A percentile compares a stretch with the other conserved stretches of the same genome.
Evolutionary conservation across 2,888 invertebrate species (phyloP).

Genomic region (Drosophila buzzatii): DNA sequence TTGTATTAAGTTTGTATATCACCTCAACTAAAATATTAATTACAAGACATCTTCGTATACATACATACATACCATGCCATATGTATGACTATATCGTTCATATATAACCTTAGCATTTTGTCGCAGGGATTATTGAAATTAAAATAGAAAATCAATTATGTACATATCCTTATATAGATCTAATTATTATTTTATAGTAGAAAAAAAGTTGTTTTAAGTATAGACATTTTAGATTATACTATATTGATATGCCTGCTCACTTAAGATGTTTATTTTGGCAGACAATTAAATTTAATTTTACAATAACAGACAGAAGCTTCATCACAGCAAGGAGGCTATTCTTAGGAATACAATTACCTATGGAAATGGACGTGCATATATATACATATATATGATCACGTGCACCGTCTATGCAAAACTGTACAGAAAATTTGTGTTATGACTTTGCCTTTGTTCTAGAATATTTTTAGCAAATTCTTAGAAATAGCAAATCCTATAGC

Average conservation of each 20-base stretch:
- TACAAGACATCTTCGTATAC: too few species aligned
- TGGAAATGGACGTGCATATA: not conserved
- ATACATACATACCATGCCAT: too few species aligned
- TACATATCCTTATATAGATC: not conserved
- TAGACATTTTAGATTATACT: not conserved
- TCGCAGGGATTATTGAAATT: not conserved
- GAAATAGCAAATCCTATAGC: slow-evolving; percentile 71
- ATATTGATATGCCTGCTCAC: not conserved
- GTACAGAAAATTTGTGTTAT: slow-evolving; percentile 40
- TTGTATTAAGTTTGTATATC: too few species aligned
- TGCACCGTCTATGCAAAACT: slow-evolving; percentile 19
- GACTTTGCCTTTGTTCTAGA: slow-evolving; percentile 65
- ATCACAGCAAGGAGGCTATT: not conserved
- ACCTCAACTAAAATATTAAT: too few species aligned
- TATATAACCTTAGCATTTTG: not conserved
- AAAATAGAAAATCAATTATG: not conserved
- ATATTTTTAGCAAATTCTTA: slow-evolving; percentile 61
- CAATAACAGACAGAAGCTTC: not conserved
- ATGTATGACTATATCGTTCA: not conserved
- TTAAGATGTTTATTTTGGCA: not conserved
- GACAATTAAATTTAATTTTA: slow-evolving; percentile 4
- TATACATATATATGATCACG: not conserved
- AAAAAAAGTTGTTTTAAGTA: not conserved
- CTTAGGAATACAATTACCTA: slow-evolving; percentile 9
- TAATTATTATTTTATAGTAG: not conserved